phyloP scores from a whole-genome alignment of 2,888 invertebrate genomes.

The Eupeodes luniger region DNA sequence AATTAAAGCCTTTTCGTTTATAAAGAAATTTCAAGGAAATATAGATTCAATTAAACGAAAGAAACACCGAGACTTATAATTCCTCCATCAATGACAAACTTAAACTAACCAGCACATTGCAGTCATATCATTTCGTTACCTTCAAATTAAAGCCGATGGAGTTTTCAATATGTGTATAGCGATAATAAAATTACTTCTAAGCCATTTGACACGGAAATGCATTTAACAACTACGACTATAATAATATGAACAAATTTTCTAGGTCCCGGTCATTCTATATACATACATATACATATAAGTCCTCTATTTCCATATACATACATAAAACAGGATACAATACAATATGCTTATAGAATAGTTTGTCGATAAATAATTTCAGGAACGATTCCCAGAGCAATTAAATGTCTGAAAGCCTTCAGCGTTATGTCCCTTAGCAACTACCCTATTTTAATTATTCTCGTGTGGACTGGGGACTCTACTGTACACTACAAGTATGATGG shows the following conservation, averaged over 20 bases:
- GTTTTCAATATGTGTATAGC: background rate
- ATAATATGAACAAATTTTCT: background rate
- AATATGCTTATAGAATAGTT: background rate
- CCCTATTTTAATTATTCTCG: slow-evolving; percentile 54
- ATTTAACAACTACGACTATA: background rate
- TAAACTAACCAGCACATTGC: slow-evolving; percentile 1
- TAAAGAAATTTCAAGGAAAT: no score
- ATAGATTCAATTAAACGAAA: no score
- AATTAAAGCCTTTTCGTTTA: no score
- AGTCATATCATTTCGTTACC: slow-evolving; percentile 16
- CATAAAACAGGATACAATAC: background rate
- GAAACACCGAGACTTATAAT: no score
- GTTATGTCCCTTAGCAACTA: slow-evolving; percentile 60
- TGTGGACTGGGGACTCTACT: slow-evolving; percentile 5
- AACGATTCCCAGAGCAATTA: slow-evolving; percentile 54
- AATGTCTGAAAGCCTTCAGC: slow-evolving; percentile 50
- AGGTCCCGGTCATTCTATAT: background rate
- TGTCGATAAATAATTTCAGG: slow-evolving; percentile 23
- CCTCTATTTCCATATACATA: no score
- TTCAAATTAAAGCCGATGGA: background rate
- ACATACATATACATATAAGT: background rate
- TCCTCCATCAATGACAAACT: no score
- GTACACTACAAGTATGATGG: no score
- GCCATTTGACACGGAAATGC: slow-evolving; percentile 31
- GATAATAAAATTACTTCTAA: slow-evolving; percentile 20